Percentiles rank a stretch among this genome's conserved stretches.
Conservation (phyloP, 1,140 invertebrate species). For the Eumaeus atala region DNA sequence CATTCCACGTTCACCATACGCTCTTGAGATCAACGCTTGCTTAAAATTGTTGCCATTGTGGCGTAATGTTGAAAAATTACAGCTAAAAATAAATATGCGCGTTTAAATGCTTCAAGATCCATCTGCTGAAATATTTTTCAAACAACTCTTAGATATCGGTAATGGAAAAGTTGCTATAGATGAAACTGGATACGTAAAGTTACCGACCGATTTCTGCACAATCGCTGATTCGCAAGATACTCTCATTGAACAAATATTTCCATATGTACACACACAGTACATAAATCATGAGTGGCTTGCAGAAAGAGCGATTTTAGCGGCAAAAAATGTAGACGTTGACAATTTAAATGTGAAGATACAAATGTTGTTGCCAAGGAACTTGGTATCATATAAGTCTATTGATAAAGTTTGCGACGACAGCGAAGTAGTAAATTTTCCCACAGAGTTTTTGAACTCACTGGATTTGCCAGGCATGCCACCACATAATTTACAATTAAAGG, state of each 20-base stretch:
- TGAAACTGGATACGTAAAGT: not conserved
- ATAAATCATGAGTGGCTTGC: not conserved
- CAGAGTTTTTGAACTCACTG: conserved; percentile 25
- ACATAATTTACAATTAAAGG: conserved; percentile 7
- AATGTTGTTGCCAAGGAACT: too few species aligned
- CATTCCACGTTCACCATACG: conserved; percentile 43
- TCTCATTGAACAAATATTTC: not conserved
- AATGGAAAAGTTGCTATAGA: not conserved
- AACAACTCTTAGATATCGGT: too few species aligned
- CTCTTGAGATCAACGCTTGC: conserved; percentile 55
- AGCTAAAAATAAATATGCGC: conserved; percentile 4
- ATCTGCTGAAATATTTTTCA: conserved; percentile 1
- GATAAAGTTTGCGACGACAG: conserved; percentile 28
- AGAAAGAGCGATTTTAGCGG: conserved; percentile 2
- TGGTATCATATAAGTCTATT: conserved; percentile 3
- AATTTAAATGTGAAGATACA: conserved; percentile 1
- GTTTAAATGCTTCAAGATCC: not conserved
- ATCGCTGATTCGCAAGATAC: not conserved
- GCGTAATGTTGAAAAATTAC: conserved; percentile 12
- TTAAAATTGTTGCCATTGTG: conserved; percentile 54
- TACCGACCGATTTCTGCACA: not conserved
- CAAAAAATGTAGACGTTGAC: conserved; percentile 7
- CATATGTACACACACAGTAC: not conserved
- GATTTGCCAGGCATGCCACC: conserved; percentile 4
- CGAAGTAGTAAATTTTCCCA: not conserved